Conservation (phyloP, 2,113 vertebrate genomes). For the Protomyctophum bolini region DNA sequence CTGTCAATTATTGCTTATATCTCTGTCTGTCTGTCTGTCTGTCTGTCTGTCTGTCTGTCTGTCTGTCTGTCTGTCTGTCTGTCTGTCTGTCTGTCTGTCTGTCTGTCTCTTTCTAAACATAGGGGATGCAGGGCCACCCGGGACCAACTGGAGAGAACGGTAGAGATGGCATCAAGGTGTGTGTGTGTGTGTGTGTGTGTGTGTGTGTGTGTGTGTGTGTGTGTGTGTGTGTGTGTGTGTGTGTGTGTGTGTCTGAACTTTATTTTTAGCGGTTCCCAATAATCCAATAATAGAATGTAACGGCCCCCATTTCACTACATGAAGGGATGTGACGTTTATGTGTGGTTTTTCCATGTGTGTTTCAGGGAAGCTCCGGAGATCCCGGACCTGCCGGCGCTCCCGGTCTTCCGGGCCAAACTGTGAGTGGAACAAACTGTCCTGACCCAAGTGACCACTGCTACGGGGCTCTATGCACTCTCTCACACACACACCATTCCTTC, state of each 20-base stretch:
- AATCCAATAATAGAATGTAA: no score
- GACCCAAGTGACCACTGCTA: not conserved
- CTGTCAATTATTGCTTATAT: no score
- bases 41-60: not conserved
- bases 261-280: no score
- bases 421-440: constrained; percentile 38
- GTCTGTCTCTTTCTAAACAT: constrained; percentile 17
- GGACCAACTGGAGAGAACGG: constrained; percentile 70
- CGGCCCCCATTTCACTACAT: no score
- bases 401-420: constrained; percentile 68
- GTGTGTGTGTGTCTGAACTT: no score
- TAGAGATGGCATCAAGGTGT: constrained; percentile 74
- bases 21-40: not conserved
- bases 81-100: not conserved
- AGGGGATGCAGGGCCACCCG: constrained; percentile 66
- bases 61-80: not conserved
- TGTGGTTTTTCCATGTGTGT: no score
- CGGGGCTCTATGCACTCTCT: not conserved
- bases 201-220: not conserved
- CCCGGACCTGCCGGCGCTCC: constrained; percentile 55
- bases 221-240: no score
- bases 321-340: no score
- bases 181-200: constrained; percentile 32
- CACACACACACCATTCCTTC: not conserved
- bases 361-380: constrained; percentile 69